phyloP scores from a whole-genome alignment of 2,888 invertebrate species.

The Enchytraeus crypticus region DNA sequence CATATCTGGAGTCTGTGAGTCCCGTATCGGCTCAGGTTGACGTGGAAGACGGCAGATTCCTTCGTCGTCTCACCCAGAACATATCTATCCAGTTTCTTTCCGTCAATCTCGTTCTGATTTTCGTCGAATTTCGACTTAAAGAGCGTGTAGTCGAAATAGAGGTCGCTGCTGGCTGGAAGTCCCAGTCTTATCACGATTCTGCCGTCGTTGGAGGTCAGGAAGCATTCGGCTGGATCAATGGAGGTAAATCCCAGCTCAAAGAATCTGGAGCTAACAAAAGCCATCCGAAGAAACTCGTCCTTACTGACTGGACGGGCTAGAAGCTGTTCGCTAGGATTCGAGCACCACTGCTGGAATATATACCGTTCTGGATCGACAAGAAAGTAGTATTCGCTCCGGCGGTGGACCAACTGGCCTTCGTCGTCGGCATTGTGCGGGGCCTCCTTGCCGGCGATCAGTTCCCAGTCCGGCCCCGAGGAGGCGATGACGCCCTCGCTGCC shows the following conservation, averaged over 20 bases:
- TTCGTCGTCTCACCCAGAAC: conserved; percentile 6
- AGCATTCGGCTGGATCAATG: conserved; percentile 8
- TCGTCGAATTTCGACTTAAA: conserved; percentile 6
- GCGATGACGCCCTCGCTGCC: conserved; percentile 24
- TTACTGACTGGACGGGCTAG: conserved; percentile 28
- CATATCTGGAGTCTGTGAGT: conserved; percentile 16
- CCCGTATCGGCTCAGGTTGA: conserved; percentile 14
- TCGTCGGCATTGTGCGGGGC: neutral
- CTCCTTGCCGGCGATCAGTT: conserved; percentile 1
- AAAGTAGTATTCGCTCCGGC: conserved; percentile 34
- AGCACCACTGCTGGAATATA: conserved; percentile 31
- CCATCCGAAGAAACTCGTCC: conserved; percentile 21
- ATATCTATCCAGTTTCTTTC: conserved; percentile 4
- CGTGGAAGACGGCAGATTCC: neutral
- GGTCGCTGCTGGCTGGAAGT: neutral
- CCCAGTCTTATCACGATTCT: conserved; percentile 11
- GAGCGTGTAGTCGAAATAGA: conserved; percentile 7
- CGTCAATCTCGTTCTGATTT: conserved; percentile 3
- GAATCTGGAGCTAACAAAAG: conserved; percentile 4
- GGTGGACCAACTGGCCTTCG: conserved; percentile 14
- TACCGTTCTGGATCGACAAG: conserved; percentile 33
- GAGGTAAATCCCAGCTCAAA: conserved; percentile 12
- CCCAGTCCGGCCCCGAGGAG: conserved; percentile 20
- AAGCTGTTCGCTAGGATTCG: conserved; percentile 29
- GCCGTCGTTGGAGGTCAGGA: conserved; percentile 6